Conservation (phyloP, 2,797 vertebrate genomes). For the Chloroceryle inda region DNA sequence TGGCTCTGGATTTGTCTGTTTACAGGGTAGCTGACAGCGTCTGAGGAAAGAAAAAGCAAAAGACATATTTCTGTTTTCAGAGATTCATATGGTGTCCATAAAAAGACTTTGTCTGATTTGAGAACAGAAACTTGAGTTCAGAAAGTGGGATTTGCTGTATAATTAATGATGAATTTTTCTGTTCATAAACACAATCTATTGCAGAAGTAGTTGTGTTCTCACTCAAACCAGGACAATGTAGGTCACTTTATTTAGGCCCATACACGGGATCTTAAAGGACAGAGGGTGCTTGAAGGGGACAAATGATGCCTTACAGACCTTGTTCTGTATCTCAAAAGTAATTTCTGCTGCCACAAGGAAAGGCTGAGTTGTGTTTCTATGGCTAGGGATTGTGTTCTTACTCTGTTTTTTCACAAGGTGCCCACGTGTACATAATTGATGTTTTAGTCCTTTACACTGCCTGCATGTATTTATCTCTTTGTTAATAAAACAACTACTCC, state of each 20-base stretch:
- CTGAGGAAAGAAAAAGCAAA: not conserved
- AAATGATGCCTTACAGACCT: not conserved
- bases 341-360: not conserved
- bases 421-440: not conserved
- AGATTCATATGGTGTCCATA: not conserved
- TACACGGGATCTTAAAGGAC: not conserved
- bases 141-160: not conserved
- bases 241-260: not conserved
- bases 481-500: constrained; percentile 58
- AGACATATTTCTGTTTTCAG: not conserved
- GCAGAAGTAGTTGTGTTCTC: not conserved
- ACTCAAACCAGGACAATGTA: not conserved
- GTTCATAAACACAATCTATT: not conserved
- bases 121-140: not conserved
- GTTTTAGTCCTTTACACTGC: constrained; percentile 21
- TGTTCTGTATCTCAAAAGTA: not conserved
- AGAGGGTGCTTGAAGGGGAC: not conserved
- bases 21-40: not conserved
- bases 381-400: not conserved
- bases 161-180: not conserved
- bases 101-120: not conserved
- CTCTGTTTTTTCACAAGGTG: not conserved
- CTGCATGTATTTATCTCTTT: constrained; percentile 28
- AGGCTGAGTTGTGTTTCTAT: not conserved
- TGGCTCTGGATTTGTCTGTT: not conserved